Evolutionary conservation across 1,140 invertebrate species (phyloP), one percentile per base, ranked within the genome.

Genomic region (Zaprionus africanus): DNA sequence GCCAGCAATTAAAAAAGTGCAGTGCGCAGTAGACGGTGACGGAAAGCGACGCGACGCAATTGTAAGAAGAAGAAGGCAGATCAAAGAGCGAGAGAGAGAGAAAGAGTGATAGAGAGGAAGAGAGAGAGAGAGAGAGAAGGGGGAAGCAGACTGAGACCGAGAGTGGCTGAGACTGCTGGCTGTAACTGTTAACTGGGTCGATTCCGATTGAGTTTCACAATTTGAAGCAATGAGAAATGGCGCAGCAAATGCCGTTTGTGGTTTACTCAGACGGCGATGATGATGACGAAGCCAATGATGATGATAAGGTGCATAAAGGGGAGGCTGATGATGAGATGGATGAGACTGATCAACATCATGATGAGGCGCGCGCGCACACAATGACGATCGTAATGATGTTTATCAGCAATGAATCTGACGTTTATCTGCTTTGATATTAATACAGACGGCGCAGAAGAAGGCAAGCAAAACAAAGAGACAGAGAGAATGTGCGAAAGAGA

Each of bases 391-490:
- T 53, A 43, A 60, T 79, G 64, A 76, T 78, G 73, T 76, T 70
- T 61, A 68, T 67, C 53, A 34, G 59, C 51, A 28, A 41, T 43
- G 41, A 59, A 17, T 49, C 54, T 60, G 31, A 54, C 24, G 65
- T 70, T 71, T 87, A 68, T 75, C 70, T 61, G 17, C n/a, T 81
- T 46, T 53, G 60, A 67, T 75, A 59, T 84, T 74, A 81, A 81
- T 84, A 84, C 53, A 68, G 78, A 56, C 31, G 61, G 53, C 59
- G 57, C 26, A 78, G 85, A 88, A 88, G 79, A 74, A 72, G 68
- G 79, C 81, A 90, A 90, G 62, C 85, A 88, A 90, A 88, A 88
- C 85, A 88, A 88, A 90, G 81, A 79, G 70, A n/a, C 68, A 75
- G 62, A 61, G 62, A 78, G 63, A 59, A 76, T 59, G 51, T 17